Evolutionary conservation across 2,797 vertebrate species (phyloP).

Genomic region (Crocidura indochinensis): DNA sequence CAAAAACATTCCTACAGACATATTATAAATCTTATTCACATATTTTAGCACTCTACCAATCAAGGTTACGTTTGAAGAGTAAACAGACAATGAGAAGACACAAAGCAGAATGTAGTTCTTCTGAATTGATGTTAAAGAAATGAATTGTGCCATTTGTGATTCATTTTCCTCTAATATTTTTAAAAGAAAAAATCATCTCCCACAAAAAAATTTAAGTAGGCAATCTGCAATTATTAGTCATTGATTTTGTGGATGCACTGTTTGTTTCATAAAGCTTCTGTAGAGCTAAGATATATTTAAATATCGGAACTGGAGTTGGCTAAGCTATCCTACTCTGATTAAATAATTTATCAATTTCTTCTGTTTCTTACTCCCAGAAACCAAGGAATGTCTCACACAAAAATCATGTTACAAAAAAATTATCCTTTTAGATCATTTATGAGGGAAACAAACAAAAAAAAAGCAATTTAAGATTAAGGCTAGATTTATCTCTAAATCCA

Average conservation of each 20-base stretch:
- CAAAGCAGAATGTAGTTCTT: conserved; percentile 54
- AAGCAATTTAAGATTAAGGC: conserved; percentile 8
- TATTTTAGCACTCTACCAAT: conserved; percentile 56
- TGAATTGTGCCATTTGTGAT: conserved; percentile 38
- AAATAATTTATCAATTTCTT: conserved; percentile 72
- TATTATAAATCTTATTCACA: conserved; percentile 47
- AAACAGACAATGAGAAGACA: conserved; percentile 48
- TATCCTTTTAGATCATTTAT: conserved; percentile 14
- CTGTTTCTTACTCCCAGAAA: conserved; percentile 31
- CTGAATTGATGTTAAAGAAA: conserved; percentile 61
- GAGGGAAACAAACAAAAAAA: conserved; percentile 25
- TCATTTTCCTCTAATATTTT: conserved; percentile 53
- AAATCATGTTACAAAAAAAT: conserved; percentile 32
- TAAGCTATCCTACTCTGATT: conserved; percentile 67
- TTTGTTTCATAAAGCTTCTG: conserved; percentile 54
- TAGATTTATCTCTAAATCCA: background rate
- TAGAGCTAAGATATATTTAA: conserved; percentile 75
- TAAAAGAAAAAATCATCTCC: conserved; percentile 67
- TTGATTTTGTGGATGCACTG: conserved; percentile 67
- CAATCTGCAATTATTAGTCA: conserved; percentile 73
- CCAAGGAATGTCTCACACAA: conserved; percentile 31
- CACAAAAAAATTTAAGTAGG: conserved; percentile 61
- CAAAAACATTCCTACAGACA: conserved; percentile 61
- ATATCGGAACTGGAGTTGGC: conserved; percentile 66
- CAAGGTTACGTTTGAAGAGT: conserved; percentile 50